These are phyloP conservation scores for Notarius lentiginosus DNA, from an alignment of 2,113 vertebrate genomes.

Conservation along the genomic window DNA sequence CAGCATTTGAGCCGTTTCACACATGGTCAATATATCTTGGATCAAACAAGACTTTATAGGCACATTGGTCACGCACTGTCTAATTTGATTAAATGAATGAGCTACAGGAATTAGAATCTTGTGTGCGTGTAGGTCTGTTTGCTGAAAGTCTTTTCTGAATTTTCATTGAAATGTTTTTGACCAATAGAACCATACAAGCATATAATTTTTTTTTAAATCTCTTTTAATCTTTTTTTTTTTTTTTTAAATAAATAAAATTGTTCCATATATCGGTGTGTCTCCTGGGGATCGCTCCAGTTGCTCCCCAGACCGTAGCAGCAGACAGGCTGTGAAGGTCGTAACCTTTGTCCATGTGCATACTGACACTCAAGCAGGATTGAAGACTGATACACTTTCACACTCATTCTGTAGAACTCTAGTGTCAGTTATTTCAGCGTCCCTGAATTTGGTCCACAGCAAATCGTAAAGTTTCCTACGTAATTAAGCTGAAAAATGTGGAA, in stretches of 20 bases:
- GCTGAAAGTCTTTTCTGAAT: neutral
- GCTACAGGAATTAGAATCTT: neutral
- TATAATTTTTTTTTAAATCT: neutral
- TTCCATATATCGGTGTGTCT: no score
- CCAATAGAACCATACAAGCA: neutral
- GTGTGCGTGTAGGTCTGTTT: neutral
- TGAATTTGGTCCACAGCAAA: neutral
- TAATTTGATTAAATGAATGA: neutral
- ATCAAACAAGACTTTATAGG: neutral
- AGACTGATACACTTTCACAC: neutral
- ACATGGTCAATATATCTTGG: neutral
- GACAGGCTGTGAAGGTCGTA: conserved; percentile 6
- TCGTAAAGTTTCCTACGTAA: neutral
- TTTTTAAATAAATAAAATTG: neutral
- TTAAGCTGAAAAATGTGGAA: neutral
- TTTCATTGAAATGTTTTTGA: neutral
- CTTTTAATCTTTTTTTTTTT: neutral
- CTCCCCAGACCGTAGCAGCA: neutral
- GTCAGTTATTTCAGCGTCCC: neutral
- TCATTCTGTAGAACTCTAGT: neutral
- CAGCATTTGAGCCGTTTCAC: neutral
- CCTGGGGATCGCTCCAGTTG: neutral
- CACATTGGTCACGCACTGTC: neutral
- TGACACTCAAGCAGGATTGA: conserved; percentile 14
- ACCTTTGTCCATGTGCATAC: neutral